A percentile compares a stretch with the other conserved stretches of the same genome.
These are phyloP conservation scores for Coecobrya sp. DNA, from an alignment of 2,888 invertebrate species.

Conservation along the genomic window DNA sequence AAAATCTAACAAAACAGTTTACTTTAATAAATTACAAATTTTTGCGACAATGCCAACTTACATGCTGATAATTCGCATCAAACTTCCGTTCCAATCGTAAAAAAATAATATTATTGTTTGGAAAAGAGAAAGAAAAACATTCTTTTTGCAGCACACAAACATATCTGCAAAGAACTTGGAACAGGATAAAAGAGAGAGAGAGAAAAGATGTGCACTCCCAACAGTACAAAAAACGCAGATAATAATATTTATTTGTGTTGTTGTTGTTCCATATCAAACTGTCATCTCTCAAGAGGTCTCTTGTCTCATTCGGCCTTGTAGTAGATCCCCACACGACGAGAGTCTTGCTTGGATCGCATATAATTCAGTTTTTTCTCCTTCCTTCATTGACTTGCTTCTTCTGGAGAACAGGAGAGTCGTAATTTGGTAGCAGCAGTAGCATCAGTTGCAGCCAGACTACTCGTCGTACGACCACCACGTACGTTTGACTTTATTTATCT, in stretches of 20 bases:
- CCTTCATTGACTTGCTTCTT: slow-evolving; percentile 7
- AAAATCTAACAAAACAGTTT: not conserved
- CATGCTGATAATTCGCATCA: too few relatives aligned
- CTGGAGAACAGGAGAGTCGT: not conserved
- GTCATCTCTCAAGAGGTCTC: slow-evolving; percentile 51
- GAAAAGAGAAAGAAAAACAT: too few relatives aligned
- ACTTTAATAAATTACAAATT: slow-evolving; percentile 4
- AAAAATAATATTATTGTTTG: too few relatives aligned
- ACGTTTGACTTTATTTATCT: not conserved
- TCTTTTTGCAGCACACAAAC: not conserved
- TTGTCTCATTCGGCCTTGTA: slow-evolving; percentile 59
- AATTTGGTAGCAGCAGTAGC: slow-evolving; percentile 8
- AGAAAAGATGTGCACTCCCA: not conserved
- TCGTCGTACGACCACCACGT: too few relatives aligned
- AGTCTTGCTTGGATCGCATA: slow-evolving; percentile 32
- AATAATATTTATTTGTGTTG: not conserved
- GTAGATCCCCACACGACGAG: slow-evolving; percentile 48
- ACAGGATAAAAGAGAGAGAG: not conserved
- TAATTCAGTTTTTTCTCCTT: slow-evolving; percentile 29
- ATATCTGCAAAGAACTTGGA: not conserved
- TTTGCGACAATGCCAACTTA: not conserved
- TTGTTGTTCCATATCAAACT: slow-evolving; percentile 29
- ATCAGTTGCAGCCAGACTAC: too few relatives aligned
- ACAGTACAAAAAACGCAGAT: not conserved
- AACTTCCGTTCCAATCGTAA: too few relatives aligned